Evolutionary conservation across 2,113 vertebrate genomes (phyloP).

Genomic region (Manacus vitellinus): DNA sequence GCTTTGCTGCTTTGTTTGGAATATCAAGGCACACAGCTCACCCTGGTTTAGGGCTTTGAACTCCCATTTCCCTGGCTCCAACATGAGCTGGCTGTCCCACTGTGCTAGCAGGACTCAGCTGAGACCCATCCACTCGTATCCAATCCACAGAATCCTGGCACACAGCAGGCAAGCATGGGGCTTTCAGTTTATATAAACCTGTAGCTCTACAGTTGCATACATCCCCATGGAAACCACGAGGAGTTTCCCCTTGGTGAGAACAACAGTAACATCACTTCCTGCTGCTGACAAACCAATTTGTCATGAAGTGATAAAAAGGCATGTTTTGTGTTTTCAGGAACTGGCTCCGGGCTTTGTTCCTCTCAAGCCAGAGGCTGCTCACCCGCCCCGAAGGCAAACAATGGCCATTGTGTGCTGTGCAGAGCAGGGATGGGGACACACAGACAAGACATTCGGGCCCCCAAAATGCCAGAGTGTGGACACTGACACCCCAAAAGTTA

Average conservation of each 20-base stretch:
- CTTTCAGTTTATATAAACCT: conserved; percentile 66
- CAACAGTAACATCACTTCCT: conserved; percentile 80
- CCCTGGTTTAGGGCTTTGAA: background rate
- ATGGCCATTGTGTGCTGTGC: background rate
- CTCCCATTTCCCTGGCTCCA: background rate
- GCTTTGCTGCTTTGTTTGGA: background rate
- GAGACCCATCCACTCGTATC: background rate
- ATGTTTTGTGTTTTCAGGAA: conserved; percentile 16
- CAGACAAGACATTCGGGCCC: fast-evolving
- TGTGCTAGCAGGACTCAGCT: fast-evolving
- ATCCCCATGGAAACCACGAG: conserved; percentile 76
- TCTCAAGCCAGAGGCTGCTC: conserved; percentile 54
- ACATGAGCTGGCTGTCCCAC: fast-evolving
- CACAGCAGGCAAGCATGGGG: background rate
- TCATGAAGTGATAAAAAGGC: conserved; percentile 65
- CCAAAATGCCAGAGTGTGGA: background rate
- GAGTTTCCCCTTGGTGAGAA: conserved; percentile 79
- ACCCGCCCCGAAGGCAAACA: conserved; percentile 63
- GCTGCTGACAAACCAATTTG: conserved; percentile 80
- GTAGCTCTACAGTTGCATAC: conserved; percentile 38
- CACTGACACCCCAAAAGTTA: background rate
- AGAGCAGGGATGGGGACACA: background rate
- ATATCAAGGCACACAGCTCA: background rate
- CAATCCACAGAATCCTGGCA: background rate
- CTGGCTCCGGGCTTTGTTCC: conserved; percentile 58